A percentile compares a stretch with the other conserved stretches of the same genome.
phyloP scores from a whole-genome alignment of 1,140 invertebrate species.

The Maniola jurtina region DNA sequence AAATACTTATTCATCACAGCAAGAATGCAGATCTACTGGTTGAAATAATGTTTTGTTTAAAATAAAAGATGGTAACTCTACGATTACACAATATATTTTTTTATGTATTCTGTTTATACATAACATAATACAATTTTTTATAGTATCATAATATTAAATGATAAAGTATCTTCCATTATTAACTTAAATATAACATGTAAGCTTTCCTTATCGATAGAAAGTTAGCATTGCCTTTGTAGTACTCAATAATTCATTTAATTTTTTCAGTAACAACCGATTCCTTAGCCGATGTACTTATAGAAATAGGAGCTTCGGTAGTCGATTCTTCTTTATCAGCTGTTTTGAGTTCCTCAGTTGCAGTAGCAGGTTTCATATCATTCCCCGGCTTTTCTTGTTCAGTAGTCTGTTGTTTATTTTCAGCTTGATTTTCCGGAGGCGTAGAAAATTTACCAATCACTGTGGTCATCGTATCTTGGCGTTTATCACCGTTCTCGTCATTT shows the following conservation, averaged over 20 bases:
- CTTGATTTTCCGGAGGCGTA: neutral
- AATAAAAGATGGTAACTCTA: too few relatives aligned
- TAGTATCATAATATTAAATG: too few relatives aligned
- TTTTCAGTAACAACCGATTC: neutral
- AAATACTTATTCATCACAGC: too few relatives aligned
- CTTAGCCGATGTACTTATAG: neutral
- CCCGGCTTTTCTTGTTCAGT: neutral
- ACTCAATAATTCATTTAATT: neutral
- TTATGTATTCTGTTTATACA: too few relatives aligned
- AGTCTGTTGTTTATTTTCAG: neutral
- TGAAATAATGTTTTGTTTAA: too few relatives aligned
- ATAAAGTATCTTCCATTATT: too few relatives aligned
- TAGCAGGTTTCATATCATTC: neutral
- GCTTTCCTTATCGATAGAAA: too few relatives aligned
- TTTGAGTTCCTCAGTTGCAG: neutral
- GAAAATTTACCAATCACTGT: neutral
- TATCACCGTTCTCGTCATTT: neutral
- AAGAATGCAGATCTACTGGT: too few relatives aligned
- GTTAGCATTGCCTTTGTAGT: neutral
- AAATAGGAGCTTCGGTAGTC: neutral
- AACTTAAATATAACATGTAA: too few relatives aligned
- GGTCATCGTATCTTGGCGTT: neutral
- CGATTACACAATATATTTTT: too few relatives aligned
- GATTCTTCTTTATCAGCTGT: neutral
- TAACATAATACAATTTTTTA: too few relatives aligned